A percentile compares a stretch with the other conserved stretches of the same genome.
phyloP scores from a whole-genome alignment of 2,113 vertebrate species.

The Accipiter cooperii region DNA sequence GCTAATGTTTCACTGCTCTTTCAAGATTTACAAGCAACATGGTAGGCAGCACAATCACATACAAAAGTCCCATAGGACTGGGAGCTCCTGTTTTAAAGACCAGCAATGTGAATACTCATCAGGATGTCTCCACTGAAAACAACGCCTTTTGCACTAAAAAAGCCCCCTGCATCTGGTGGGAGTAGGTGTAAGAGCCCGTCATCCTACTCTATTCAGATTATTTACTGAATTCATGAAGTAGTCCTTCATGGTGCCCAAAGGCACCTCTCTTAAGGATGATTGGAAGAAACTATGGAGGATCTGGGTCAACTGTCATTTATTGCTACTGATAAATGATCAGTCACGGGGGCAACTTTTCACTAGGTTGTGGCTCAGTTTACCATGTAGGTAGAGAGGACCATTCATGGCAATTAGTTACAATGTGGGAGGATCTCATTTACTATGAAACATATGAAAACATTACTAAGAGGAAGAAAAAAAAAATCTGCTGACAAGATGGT shows the following conservation, averaged over 20 bases:
- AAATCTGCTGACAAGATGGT: background rate
- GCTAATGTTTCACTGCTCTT: background rate
- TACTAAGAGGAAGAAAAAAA: background rate
- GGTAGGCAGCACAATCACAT: background rate
- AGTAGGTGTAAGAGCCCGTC: no score
- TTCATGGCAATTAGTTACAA: background rate
- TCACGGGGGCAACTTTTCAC: background rate
- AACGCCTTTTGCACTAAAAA: background rate
- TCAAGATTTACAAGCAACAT: background rate
- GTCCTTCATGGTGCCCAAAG: background rate
- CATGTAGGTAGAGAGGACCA: background rate
- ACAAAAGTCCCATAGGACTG: background rate
- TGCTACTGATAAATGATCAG: background rate
- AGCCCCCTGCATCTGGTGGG: background rate
- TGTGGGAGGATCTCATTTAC: background rate
- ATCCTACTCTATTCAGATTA: background rate
- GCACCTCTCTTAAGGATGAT: background rate
- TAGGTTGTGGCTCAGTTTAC: background rate
- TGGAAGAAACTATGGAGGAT: background rate
- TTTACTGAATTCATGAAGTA: background rate
- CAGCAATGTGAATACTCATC: background rate
- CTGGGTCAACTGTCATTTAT: background rate
- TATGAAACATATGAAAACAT: background rate
- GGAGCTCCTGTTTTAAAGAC: background rate
- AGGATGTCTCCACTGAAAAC: background rate